A percentile compares a stretch with the other conserved stretches of the same genome.
Conservation (phyloP, 2,888 invertebrate species). For the Pseudococcus viburni region DNA sequence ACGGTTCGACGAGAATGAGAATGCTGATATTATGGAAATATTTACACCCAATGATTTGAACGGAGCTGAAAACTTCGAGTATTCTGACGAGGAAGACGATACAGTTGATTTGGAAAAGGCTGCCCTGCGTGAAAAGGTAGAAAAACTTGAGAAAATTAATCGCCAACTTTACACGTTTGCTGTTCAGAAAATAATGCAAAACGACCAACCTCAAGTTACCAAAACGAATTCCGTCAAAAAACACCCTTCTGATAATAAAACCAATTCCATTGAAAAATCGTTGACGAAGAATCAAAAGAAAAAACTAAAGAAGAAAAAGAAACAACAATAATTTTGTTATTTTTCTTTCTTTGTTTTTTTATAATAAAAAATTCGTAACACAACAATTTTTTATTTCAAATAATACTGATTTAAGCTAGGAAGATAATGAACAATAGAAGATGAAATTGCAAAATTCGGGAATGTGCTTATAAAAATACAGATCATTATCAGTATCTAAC, state of each 20-base stretch:
- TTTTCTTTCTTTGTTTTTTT: not conserved
- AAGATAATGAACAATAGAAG: conserved; percentile 37
- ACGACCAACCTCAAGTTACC: conserved; percentile 54
- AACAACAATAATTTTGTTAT: not conserved
- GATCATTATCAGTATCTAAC: conserved; percentile 26
- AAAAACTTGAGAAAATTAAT: conserved; percentile 75
- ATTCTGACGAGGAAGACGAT: conserved; percentile 60
- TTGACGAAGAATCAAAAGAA: not conserved
- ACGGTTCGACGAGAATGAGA: conserved; percentile 72
- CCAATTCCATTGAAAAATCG: not conserved
- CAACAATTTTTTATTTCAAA: conserved; percentile 50
- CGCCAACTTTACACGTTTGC: conserved; percentile 76
- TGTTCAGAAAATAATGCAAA: conserved; percentile 72
- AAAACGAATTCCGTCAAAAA: not conserved
- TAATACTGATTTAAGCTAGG: conserved; percentile 52
- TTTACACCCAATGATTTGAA: conserved; percentile 53
- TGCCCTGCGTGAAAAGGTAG: conserved; percentile 73
- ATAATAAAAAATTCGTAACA: conserved; percentile 8
- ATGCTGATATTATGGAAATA: conserved; percentile 20
- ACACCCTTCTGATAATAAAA: not conserved
- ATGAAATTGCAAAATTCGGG: conserved; percentile 16
- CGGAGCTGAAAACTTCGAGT: conserved; percentile 50
- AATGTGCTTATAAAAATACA: conserved; percentile 47
- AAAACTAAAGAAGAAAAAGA: not conserved
- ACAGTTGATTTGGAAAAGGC: conserved; percentile 57